Evolutionary conservation across 1,140 invertebrate species (phyloP).

Genomic region (Gerris buenoi): DNA sequence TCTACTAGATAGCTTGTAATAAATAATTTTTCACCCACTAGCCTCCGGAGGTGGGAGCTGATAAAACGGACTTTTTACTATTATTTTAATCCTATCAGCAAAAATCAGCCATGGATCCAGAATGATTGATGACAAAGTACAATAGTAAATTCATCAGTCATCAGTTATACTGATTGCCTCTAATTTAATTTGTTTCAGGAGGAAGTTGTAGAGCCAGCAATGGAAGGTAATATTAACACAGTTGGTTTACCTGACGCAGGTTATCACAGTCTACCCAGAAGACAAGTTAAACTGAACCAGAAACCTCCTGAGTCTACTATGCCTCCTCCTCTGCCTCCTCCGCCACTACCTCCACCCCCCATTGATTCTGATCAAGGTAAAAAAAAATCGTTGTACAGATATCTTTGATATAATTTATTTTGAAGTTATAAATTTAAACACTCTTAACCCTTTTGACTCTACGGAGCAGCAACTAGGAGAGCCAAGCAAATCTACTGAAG

Average conservation of each 20-base stretch:
- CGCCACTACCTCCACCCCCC: neutral
- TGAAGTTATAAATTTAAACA: neutral
- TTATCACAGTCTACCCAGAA: neutral
- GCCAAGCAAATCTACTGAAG: neutral
- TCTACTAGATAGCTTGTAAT: too few species aligned
- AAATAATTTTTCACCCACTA: too few species aligned
- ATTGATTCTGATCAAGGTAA: neutral
- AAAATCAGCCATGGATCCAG: too few species aligned
- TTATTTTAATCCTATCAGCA: too few species aligned
- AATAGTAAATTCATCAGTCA: too few species aligned
- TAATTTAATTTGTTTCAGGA: neutral
- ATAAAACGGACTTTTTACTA: too few species aligned
- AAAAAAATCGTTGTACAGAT: neutral
- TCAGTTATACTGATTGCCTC: too few species aligned
- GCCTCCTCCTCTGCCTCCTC: neutral
- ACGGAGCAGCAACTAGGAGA: neutral
- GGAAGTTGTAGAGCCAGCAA: neutral
- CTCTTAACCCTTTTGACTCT: too few species aligned
- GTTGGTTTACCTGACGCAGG: neutral
- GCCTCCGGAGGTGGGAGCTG: too few species aligned
- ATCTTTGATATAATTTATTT: neutral
- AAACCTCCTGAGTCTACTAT: neutral
- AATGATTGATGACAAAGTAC: too few species aligned
- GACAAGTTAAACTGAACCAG: neutral
- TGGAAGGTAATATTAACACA: neutral